A percentile compares a stretch with the other conserved stretches of the same genome.
These are phyloP conservation scores for Geophilus truncorum DNA, from an alignment of 2,888 invertebrate genomes.

Conservation along the genomic window DNA sequence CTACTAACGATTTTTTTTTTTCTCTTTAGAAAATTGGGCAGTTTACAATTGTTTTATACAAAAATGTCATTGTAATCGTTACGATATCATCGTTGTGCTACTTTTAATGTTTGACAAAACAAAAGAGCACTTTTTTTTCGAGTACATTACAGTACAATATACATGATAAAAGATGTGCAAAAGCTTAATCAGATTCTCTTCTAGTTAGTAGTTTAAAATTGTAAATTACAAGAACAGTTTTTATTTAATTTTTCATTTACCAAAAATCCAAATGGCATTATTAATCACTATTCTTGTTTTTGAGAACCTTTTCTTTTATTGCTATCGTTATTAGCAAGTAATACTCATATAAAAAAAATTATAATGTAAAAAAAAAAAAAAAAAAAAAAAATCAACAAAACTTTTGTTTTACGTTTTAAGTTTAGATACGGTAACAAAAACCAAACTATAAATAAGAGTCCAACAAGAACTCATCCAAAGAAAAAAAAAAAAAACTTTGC, in stretches of 20 bases:
- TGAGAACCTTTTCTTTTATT: constrained; percentile 22
- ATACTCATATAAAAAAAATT: not conserved
- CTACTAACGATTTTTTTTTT: not conserved
- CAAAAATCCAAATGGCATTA: not conserved
- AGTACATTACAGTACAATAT: constrained; percentile 25
- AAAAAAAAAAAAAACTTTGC: not conserved
- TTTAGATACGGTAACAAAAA: not conserved
- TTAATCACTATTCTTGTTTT: not conserved
- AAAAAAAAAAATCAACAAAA: not conserved
- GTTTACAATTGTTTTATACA: constrained; percentile 19
- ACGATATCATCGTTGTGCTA: constrained; percentile 6
- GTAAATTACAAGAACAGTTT: not conserved
- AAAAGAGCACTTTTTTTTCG: constrained; percentile 23
- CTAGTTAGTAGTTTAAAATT: not conserved
- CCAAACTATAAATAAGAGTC: not conserved
- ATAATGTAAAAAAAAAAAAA: not conserved
- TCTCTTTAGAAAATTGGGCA: not conserved
- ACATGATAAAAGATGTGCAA: constrained; percentile 27
- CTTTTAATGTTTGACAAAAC: constrained; percentile 23
- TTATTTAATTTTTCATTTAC: not conserved
- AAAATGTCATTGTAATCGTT: not conserved
- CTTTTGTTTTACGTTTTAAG: too few species aligned
- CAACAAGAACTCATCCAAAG: not conserved
- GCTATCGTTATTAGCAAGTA: not conserved
- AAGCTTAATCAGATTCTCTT: constrained; percentile 5